A percentile compares a stretch with the other conserved stretches of the same genome.
Evolutionary conservation across 37 sponge, comb jelly and placozoan genomes (phyloP).

Genomic region (Lycopodina hypogea): DNA sequence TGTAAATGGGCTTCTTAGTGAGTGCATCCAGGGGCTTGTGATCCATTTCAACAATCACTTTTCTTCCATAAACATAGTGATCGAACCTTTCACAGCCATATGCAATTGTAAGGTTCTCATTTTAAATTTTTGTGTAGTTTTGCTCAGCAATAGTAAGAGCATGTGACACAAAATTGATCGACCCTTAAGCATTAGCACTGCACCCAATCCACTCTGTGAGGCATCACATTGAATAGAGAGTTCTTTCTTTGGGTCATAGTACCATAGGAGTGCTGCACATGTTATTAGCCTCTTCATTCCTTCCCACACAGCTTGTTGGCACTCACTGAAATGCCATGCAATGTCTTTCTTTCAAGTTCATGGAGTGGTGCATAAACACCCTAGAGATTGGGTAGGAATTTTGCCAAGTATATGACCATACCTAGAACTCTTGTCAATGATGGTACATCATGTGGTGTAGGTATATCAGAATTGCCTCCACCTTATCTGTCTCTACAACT

Average conservation of each 20-base stretch:
- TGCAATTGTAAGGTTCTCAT: too few relatives aligned
- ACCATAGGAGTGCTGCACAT: slow-evolving; percentile 18
- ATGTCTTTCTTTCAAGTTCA: slow-evolving; percentile 15
- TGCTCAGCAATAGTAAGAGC: too few relatives aligned
- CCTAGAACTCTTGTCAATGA: slow-evolving; percentile 39
- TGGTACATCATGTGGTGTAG: slow-evolving; percentile 30
- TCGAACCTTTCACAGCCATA: too few relatives aligned
- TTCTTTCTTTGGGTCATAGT: slow-evolving; percentile 18
- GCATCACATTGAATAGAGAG: slow-evolving; percentile 17
- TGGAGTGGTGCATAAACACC: neutral
- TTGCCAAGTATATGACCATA: slow-evolving; percentile 32
- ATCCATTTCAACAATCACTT: too few relatives aligned
- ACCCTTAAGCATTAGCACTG: too few relatives aligned
- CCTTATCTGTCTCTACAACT: slow-evolving; percentile 17
- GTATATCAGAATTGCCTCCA: slow-evolving; percentile 39
- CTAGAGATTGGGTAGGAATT: slow-evolving; percentile 55
- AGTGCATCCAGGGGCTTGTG: too few relatives aligned
- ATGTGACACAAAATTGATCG: too few relatives aligned
- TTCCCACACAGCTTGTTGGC: slow-evolving; percentile 6
- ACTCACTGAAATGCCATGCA: neutral
- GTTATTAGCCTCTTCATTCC: slow-evolving; percentile 18
- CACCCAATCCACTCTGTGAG: slow-evolving; percentile 29
- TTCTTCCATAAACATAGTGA: too few relatives aligned
- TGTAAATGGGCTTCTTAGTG: too few relatives aligned
- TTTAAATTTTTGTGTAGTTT: too few relatives aligned